These are phyloP conservation scores for Syrphus vitripennis DNA, from an alignment of 2,888 invertebrate species.

Conservation along the genomic window DNA sequence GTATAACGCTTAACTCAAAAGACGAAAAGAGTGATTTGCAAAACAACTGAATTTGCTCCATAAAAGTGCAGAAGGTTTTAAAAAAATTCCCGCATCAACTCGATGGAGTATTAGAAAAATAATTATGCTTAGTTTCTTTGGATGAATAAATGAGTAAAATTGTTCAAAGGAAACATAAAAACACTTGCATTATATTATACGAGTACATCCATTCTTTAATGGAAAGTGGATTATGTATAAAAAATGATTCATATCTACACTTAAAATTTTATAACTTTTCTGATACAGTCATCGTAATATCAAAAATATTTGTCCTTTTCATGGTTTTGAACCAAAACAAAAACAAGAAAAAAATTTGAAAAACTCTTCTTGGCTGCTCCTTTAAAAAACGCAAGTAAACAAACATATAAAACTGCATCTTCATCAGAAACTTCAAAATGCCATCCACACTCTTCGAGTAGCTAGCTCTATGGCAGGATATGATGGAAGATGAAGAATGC, in stretches of 20 bases:
- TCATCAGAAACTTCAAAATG: conserved; percentile 45
- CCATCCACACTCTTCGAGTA: conserved; percentile 14
- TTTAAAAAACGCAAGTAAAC: conserved; percentile 28
- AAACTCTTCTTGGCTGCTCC: neutral
- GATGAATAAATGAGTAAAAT: too few relatives aligned
- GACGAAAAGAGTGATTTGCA: too few relatives aligned
- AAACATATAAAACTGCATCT: conserved; percentile 46
- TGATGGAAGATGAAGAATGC: conserved; percentile 13
- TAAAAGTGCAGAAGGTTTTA: too few relatives aligned
- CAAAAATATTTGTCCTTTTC: conserved; percentile 31
- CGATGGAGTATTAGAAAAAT: too few relatives aligned
- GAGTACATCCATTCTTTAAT: too few relatives aligned
- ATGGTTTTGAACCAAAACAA: neutral
- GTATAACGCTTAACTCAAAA: too few relatives aligned
- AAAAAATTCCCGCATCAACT: too few relatives aligned
- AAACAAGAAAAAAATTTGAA: neutral
- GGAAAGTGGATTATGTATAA: too few relatives aligned
- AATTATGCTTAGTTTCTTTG: too few relatives aligned
- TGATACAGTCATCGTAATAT: conserved; percentile 54
- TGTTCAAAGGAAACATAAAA: too few relatives aligned
- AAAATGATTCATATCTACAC: neutral
- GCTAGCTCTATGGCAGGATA: neutral
- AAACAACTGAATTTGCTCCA: too few relatives aligned
- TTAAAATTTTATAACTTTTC: conserved; percentile 47
- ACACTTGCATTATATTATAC: too few relatives aligned